These are phyloP conservation scores for Rhizoglyphus robini DNA, from an alignment of 1,140 invertebrate genomes.

Conservation along the genomic window DNA sequence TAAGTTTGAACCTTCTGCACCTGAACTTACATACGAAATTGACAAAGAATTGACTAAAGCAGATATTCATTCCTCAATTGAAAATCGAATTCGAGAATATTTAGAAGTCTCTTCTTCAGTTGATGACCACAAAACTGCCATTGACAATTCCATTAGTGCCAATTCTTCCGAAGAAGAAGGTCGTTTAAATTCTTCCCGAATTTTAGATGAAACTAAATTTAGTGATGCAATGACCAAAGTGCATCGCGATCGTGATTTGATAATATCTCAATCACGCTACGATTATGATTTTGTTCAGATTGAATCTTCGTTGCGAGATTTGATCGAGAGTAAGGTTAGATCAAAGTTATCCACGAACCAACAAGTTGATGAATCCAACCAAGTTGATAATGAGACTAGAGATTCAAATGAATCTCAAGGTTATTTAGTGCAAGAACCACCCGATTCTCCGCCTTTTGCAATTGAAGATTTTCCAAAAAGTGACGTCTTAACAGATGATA, in stretches of 20 bases:
- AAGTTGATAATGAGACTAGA: background rate
- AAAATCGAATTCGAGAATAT: background rate
- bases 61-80: background rate
- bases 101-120: background rate
- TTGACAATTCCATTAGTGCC: background rate
- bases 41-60: background rate
- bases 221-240: background rate
- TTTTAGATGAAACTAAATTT: slow-evolving; percentile 1
- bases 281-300: slow-evolving; percentile 14
- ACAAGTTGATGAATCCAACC: background rate
- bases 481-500: background rate
- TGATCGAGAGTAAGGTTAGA: slow-evolving; percentile 13
- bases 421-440: background rate
- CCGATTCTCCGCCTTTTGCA: no score
- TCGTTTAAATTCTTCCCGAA: no score
- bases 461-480: no score
- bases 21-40: background rate
- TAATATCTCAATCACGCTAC: slow-evolving; percentile 7
- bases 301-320: slow-evolving; percentile 6
- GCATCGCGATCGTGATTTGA: background rate
- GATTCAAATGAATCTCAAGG: background rate
- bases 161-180: background rate
- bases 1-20: background rate
- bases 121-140: background rate
- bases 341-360: background rate